Evolutionary conservation across 2,113 vertebrate species (phyloP).

Genomic region (Nothobranchius kuhntae): DNA sequence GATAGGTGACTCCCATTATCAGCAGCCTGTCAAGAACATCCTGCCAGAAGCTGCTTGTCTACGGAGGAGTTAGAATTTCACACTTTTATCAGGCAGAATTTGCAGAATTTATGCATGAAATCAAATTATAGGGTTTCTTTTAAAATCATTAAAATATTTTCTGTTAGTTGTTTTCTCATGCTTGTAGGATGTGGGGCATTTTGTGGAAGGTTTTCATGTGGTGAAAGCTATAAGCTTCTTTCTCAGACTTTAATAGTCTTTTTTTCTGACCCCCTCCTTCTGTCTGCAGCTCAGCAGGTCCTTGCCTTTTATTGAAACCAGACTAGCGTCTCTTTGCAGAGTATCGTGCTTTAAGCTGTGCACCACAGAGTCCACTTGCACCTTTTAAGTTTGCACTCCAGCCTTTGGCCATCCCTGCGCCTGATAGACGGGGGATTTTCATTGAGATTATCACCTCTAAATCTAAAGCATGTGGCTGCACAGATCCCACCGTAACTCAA

Average conservation of each 20-base stretch:
- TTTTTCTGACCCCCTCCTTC: conserved; percentile 41
- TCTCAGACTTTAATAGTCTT: conserved; percentile 51
- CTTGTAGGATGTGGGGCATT: conserved; percentile 15
- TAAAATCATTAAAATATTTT: not conserved
- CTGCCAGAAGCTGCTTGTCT: conserved; percentile 79
- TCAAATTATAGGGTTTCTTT: not conserved
- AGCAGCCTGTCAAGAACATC: conserved; percentile 75
- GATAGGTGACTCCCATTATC: conserved; percentile 81
- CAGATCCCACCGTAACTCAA: conserved; percentile 62
- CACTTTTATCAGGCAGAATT: conserved; percentile 77
- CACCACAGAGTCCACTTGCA: conserved; percentile 60
- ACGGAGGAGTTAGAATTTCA: conserved; percentile 71
- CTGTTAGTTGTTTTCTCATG: conserved; percentile 14
- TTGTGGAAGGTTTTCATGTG: conserved; percentile 44
- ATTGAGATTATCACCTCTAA: conserved; percentile 80
- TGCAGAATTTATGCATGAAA: conserved; percentile 67
- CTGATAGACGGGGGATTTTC: conserved; percentile 67
- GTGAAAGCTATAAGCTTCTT: conserved; percentile 44
- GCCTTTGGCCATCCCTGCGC: conserved; percentile 52
- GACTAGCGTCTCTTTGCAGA: conserved; percentile 61
- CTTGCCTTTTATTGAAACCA: conserved; percentile 74
- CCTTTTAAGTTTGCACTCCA: conserved; percentile 49
- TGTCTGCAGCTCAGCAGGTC: conserved; percentile 67
- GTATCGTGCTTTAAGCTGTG: conserved; percentile 48
- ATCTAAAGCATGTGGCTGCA: conserved; percentile 81